Conservation (phyloP, 1,140 invertebrate genomes). For the Agrypnia vestita region DNA sequence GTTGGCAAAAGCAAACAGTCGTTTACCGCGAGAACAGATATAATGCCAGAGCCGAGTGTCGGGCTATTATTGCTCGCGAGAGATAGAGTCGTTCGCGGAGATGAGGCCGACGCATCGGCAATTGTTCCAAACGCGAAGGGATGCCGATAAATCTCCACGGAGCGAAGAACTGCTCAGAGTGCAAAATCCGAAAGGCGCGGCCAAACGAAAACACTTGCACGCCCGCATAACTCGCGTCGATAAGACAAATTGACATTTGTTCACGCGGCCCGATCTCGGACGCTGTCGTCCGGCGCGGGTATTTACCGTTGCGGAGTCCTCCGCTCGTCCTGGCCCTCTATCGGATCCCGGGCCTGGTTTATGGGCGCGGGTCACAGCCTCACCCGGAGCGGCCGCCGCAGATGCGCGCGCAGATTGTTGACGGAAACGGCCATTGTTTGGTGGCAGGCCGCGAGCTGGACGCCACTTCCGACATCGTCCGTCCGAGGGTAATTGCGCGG, state of each 20-base stretch:
- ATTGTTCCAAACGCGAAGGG: no score
- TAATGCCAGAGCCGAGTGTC: conserved; percentile 12
- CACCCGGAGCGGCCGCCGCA: conserved; percentile 25
- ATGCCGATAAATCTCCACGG: no score
- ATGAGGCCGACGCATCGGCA: no score
- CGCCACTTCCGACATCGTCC: conserved; percentile 38
- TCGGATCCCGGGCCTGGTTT: conserved; percentile 27
- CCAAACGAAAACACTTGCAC: no score
- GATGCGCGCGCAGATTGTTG: conserved; percentile 25
- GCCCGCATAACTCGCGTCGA: no score
- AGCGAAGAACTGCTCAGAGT: no score
- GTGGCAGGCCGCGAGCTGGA: conserved; percentile 33
- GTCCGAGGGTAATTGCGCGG: conserved; percentile 32
- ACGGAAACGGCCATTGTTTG: conserved; percentile 40
- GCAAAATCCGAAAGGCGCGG: no score
- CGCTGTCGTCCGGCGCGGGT: no score
- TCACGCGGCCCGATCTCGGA: no score
- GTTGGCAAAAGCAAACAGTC: conserved; percentile 38
- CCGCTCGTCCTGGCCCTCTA: conserved; percentile 10
- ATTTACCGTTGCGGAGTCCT: neutral
- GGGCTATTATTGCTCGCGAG: conserved; percentile 17
- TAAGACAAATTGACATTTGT: no score
- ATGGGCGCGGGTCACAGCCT: conserved; percentile 32
- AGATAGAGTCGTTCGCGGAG: conserved; percentile 14
- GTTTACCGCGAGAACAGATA: conserved; percentile 13